phyloP scores from a whole-genome alignment of 2,797 vertebrate species.

The Heterohyrax brucei region DNA sequence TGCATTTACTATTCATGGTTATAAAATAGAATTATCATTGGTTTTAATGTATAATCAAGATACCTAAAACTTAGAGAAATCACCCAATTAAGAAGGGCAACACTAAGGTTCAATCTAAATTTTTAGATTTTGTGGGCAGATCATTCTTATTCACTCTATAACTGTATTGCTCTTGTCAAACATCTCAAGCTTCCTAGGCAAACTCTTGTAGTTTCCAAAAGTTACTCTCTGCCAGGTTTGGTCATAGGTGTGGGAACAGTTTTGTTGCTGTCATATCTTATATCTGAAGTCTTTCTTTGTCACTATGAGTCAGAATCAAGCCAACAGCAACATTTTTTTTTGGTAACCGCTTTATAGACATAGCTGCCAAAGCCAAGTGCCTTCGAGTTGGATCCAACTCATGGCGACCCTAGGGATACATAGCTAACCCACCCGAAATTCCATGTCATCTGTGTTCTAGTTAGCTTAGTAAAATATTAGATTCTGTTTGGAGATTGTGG shows the following conservation, averaged over 20 bases:
- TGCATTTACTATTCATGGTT: neutral
- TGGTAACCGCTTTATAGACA: too few species aligned
- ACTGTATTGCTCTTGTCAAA: neutral
- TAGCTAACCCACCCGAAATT: neutral
- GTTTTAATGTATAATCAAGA: neutral
- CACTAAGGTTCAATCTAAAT: neutral
- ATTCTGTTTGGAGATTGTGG: neutral
- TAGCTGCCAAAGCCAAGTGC: too few species aligned
- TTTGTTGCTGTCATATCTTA: neutral
- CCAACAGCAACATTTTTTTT: too few species aligned
- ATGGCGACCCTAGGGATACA: too few species aligned
- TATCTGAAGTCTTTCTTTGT: neutral
- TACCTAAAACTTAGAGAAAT: neutral
- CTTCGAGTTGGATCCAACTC: too few species aligned
- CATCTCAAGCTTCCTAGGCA: neutral
- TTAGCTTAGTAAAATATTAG: neutral
- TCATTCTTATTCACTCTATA: neutral
- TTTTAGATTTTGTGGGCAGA: neutral
- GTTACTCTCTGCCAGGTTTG: neutral
- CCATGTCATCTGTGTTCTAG: neutral
- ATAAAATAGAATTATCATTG: conserved; percentile 27
- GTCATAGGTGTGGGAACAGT: neutral
- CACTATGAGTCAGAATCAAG: too few species aligned
- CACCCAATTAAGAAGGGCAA: neutral
- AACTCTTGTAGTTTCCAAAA: conserved; percentile 19